Conservation (phyloP, 2,113 vertebrate species). For the Phylloscopus whistleri region DNA sequence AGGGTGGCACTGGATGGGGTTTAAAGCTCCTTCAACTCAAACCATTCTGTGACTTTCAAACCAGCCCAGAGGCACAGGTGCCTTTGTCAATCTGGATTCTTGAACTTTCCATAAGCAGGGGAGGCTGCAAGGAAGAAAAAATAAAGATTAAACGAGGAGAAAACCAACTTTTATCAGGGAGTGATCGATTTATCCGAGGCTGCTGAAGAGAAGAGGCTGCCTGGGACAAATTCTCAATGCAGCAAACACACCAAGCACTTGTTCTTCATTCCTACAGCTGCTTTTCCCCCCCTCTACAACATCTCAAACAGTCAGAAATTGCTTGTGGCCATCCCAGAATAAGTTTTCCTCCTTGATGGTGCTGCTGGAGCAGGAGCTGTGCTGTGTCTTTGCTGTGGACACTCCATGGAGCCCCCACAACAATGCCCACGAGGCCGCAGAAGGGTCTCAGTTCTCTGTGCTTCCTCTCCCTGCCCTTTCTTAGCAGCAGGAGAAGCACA, state of each 20-base stretch:
- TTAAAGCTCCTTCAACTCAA: not conserved
- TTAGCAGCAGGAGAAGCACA: not conserved
- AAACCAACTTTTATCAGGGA: not conserved
- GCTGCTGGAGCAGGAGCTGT: not conserved
- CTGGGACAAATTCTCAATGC: rapidly evolving
- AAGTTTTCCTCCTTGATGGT: not conserved
- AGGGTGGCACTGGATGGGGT: not conserved
- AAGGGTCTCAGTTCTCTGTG: not conserved
- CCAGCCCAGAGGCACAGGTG: rapidly evolving
- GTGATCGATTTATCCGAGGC: not conserved
- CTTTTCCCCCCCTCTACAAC: not conserved
- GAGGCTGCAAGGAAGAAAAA: not conserved
- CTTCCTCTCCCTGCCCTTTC: not conserved
- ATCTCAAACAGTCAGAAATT: not conserved
- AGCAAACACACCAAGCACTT: no score
- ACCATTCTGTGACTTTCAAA: not conserved
- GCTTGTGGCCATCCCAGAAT: not conserved
- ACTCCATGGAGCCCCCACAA: rapidly evolving
- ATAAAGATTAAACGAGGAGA: not conserved
- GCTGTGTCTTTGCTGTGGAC: not conserved
- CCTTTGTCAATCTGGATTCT: not conserved
- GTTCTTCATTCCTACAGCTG: no score
- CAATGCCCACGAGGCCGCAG: rapidly evolving
- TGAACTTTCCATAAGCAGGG: not conserved
- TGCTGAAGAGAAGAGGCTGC: not conserved